phyloP scores from a whole-genome alignment of 2,888 invertebrate species.

The Spicauda simplicius region DNA sequence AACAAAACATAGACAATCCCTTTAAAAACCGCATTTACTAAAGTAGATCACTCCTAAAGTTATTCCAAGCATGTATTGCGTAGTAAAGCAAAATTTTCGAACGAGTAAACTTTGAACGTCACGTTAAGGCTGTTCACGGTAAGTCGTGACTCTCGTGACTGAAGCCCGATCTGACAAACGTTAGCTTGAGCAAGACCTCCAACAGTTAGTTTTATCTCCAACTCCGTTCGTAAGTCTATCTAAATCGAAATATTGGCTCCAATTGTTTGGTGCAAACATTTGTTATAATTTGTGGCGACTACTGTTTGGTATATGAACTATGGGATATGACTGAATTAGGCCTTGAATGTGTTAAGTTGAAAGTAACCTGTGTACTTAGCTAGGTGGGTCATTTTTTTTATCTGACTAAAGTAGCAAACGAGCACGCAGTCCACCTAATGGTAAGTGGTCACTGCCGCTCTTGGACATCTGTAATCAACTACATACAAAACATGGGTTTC shows the following conservation, averaged over 20 bases:
- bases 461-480: no score
- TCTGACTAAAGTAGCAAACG: no score
- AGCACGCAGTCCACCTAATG: no score
- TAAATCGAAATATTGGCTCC: conserved; percentile 16
- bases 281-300: background rate
- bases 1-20: no score
- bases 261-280: conserved; percentile 9
- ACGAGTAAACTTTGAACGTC: conserved; percentile 32
- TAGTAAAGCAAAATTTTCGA: conserved; percentile 20
- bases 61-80: conserved; percentile 1
- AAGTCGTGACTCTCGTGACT: conserved; percentile 55
- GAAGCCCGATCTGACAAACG: conserved; percentile 50
- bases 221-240: conserved; percentile 18
- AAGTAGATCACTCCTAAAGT: background rate
- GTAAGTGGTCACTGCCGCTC: no score
- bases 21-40: no score
- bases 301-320: background rate
- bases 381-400: no score
- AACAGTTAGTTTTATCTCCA: conserved; percentile 14
- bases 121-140: conserved; percentile 45
- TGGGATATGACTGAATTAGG: background rate
- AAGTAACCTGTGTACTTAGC: no score
- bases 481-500: no score
- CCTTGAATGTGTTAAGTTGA: background rate
- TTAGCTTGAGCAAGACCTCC: conserved; percentile 34